A percentile compares a stretch with the other conserved stretches of the same genome.
phyloP scores from a whole-genome alignment of 2,113 vertebrate genomes.

The Urocitellus parryii region DNA sequence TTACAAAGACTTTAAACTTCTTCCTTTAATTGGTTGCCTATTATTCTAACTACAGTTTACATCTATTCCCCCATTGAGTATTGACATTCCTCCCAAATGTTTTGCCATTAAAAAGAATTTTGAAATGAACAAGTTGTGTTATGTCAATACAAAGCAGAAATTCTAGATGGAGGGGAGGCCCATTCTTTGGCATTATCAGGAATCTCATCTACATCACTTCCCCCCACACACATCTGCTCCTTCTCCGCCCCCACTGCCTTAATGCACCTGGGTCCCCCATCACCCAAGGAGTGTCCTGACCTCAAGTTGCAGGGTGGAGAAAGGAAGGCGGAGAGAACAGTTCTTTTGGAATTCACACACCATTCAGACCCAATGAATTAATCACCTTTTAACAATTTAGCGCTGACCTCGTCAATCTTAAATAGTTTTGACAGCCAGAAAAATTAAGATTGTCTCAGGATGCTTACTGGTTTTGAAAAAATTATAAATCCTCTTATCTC shows the following conservation, averaged over 20 bases:
- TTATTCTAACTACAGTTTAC: not conserved
- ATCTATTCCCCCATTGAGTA: not conserved
- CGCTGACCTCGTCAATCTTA: conserved; percentile 15
- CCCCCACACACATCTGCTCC: not conserved
- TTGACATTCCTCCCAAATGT: not conserved
- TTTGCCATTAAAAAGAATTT: not conserved
- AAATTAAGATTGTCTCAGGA: conserved; percentile 62
- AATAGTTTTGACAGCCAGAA: conserved; percentile 54
- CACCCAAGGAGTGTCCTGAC: not conserved
- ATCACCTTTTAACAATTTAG: conserved; percentile 30
- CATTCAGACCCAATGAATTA: not conserved
- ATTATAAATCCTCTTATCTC: conserved; percentile 59
- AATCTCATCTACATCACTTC: not conserved
- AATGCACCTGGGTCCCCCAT: not conserved
- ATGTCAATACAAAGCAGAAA: not conserved
- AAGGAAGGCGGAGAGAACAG: not conserved
- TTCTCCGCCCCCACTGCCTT: not conserved
- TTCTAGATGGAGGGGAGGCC: not conserved
- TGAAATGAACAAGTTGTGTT: not conserved
- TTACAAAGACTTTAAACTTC: not conserved
- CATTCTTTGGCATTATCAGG: not conserved
- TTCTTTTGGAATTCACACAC: not conserved
- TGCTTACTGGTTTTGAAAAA: conserved; percentile 55
- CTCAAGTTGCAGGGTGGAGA: not conserved
- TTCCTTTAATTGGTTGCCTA: not conserved